These are phyloP conservation scores for Phenganax stokvisi DNA, from an alignment of 92 coral and sea anemone species.

Conservation along the genomic window DNA sequence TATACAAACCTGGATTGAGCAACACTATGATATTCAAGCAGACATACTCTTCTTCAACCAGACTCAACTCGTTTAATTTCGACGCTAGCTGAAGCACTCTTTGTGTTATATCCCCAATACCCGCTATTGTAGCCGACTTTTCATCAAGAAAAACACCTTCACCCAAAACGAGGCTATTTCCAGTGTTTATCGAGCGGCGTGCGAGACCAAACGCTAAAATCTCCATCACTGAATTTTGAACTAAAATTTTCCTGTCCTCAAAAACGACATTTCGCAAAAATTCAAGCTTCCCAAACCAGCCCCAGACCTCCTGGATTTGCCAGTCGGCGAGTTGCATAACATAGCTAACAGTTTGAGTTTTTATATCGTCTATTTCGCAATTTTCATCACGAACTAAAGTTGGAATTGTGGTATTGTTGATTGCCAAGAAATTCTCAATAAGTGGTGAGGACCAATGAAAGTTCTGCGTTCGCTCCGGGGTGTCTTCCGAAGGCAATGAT, in stretches of 20 bases:
- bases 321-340: slow-evolving; percentile 73
- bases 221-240: slow-evolving; percentile 78
- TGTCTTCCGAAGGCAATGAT: not conserved
- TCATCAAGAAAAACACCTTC: slow-evolving; percentile 71
- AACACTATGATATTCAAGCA: slow-evolving; percentile 80
- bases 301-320: slow-evolving; percentile 60
- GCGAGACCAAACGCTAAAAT: slow-evolving; percentile 77
- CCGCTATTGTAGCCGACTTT: slow-evolving; percentile 69
- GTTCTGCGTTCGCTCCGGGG: not conserved
- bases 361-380: not conserved
- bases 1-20: slow-evolving; percentile 78
- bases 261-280: slow-evolving; percentile 53
- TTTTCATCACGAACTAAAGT: not conserved
- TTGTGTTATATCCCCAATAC: slow-evolving; percentile 91
- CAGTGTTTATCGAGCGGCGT: slow-evolving; percentile 56
- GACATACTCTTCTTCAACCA: slow-evolving; percentile 85
- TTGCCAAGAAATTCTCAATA: slow-evolving; percentile 7
- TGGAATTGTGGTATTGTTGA: slow-evolving; percentile 3
- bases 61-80: slow-evolving; percentile 71
- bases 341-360: slow-evolving; percentile 60
- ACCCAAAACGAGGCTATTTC: slow-evolving; percentile 62
- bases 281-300: slow-evolving; percentile 68
- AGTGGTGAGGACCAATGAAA: slow-evolving; percentile 17
- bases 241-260: slow-evolving; percentile 52
- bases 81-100: slow-evolving; percentile 82